Evolutionary conservation across 2,797 vertebrate genomes (phyloP), one percentile per base, ranked within the genome.

Genomic region (Momotus momota): DNA sequence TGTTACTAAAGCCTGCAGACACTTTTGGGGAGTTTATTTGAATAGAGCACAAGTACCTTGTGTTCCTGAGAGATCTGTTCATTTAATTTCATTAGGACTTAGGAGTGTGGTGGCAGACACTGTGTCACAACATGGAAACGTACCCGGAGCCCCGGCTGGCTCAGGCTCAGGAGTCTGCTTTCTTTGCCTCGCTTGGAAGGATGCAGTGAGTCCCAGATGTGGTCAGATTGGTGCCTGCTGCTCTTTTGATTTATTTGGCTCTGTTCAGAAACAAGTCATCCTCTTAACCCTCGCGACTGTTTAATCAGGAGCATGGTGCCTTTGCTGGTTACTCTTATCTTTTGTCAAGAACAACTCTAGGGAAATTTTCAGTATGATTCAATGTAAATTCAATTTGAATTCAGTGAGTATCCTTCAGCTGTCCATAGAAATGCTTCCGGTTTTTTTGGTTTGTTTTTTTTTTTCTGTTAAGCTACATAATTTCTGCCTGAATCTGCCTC

Each of bases 401-500:
- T 80, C 71, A 79, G 66, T 64, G 67, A 90, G 69, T 86, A 8
- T 79, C 69, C 69, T 81, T 70, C 49, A 61, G 78, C 90, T 83
- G 74, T 86, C 85, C 74, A 29, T 70, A 94, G 8, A 51, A 69
- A 69, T 25, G 71, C 86, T 91, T 95, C 49, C 14, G 88, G 58
- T 65, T 48, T 73, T 77, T 52, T 65, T 83, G n/a, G n/a, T 60
- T 90, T 64, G 71, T 49, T 66, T 70, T 87, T 65, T 86, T 57
- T 69, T 51, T 65, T 48, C 71, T 88, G 80, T 69, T 92, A 21
- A 96, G 93, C 75, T 80, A 12, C 72, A 20, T 85, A 62, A 91
- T 83, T 89, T 93, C 95, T 97, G 95, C 94, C 90, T 94, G 92
- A 91, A 90, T 92, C 85, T 93, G 95, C 93, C 91, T 96, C 94